Evolutionary conservation across 2,113 vertebrate species (phyloP).

Genomic region (Siniperca knerii): DNA sequence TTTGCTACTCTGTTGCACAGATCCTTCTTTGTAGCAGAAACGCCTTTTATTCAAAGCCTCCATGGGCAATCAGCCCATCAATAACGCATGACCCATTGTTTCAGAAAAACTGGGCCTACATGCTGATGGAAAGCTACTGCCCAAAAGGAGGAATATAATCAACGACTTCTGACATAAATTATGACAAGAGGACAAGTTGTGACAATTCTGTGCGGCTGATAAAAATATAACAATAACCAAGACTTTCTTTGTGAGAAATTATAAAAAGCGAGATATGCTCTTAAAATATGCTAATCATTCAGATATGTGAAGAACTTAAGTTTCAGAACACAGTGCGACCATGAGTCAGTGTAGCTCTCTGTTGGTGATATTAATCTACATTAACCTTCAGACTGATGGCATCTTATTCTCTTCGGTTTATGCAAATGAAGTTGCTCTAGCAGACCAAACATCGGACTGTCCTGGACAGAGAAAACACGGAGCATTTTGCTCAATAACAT

Average conservation of each 20-base stretch:
- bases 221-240: slow-evolving; percentile 6
- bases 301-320: background rate
- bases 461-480: background rate
- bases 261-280: background rate
- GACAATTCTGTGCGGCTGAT: background rate
- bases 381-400: background rate
- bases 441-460: background rate
- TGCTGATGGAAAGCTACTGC: slow-evolving; percentile 46
- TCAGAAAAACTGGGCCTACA: slow-evolving; percentile 50
- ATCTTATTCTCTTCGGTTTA: background rate
- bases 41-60: slow-evolving; percentile 71
- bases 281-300: background rate
- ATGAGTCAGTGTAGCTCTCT: background rate
- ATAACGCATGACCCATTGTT: slow-evolving; percentile 80
- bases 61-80: slow-evolving; percentile 75
- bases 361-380: background rate
- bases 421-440: background rate
- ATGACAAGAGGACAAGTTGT: background rate
- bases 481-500: too few relatives aligned
- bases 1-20: slow-evolving; percentile 67
- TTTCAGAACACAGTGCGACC: background rate
- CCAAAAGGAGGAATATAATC: slow-evolving; percentile 7
- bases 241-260: background rate
- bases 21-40: slow-evolving; percentile 76
- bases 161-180: slow-evolving; percentile 28